Percentiles rank a stretch among this genome's conserved stretches.
These are phyloP conservation scores for Halictus rubicundus DNA, from an alignment of 1,140 invertebrate species.

Conservation along the genomic window DNA sequence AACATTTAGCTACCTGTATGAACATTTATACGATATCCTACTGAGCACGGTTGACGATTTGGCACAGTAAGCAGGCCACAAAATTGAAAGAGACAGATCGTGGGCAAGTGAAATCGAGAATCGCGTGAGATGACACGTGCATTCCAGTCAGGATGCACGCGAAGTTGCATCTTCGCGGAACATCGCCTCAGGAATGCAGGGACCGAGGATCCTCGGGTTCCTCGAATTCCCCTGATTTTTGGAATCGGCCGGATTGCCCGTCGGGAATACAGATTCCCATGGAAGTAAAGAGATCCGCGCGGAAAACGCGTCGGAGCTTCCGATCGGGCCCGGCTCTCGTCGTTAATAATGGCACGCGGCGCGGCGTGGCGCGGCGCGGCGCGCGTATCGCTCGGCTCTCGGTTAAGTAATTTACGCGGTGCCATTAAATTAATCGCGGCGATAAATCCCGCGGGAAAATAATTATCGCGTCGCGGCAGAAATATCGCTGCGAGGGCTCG, in stretches of 20 bases:
- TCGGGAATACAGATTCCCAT: neutral
- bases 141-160: too few species aligned
- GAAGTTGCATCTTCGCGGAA: neutral
- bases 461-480: slow-evolving; percentile 28
- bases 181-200: neutral
- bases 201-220: neutral
- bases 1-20: too few species aligned
- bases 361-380: too few species aligned
- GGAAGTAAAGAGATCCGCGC: too few species aligned
- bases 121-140: too few species aligned
- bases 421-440: slow-evolving; percentile 10
- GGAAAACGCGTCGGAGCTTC: too few species aligned
- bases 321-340: neutral
- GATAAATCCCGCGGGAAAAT: slow-evolving; percentile 16
- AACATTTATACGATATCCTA: too few species aligned
- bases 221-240: neutral
- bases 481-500: slow-evolving; percentile 17
- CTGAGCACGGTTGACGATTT: too few species aligned
- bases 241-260: neutral
- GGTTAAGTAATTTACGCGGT: neutral
- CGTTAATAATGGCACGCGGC: neutral
- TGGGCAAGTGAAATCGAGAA: too few species aligned
- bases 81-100: too few species aligned
- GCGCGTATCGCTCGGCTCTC: neutral
- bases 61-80: too few species aligned